Base-by-base conservation (phyloP, 2,888 invertebrate species). In the Epistrophella euchroma region DNA sequence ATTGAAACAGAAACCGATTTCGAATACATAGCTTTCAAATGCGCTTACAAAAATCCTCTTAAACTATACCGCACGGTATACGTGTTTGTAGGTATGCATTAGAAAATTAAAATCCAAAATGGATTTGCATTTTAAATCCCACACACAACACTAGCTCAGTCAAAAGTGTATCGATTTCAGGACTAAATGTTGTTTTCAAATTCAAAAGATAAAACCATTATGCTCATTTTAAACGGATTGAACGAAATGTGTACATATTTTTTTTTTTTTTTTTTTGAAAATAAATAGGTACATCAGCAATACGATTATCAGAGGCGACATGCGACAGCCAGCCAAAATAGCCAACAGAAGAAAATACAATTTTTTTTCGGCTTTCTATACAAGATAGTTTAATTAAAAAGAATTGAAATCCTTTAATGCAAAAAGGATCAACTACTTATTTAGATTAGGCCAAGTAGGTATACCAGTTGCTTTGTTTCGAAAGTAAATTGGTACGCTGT, bases 361-460 rank as follows among this genome's bases (percentile, higher is more conserved):
- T 13, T 25, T 68, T 58, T 58, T 17, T 74, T 47, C 64, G 64
- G 56, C 74, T 52, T 70, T n/a, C 68, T 52, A 25, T 71, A 77
- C 40, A 64, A 77, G 60, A 82, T 86, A 82, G 81, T 64, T 86
- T 86, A 86, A 86, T 86, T 86, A 82, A 86, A 82, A 74, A 82
- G 81, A 86, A 86, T 86, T 86, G 86, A 86, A 86, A 86, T 86
- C 86, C 86, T 82, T 86, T 86, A 86, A 86, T 72, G 86, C 71
- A 86, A 86, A 86, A 86, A 66, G 86, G 86, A 86, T 86, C 86
- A 86, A 78, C 73, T 82, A 78, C 82, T 85, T 85, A 85, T 52
- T 80, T 77, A 81, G 85, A 80, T 76, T 76, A 76, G 68, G 66
- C 58, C 77, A 77, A 77, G 81, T 64, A 78, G 85, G 73, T 81